These are phyloP conservation scores for Netelia melanura DNA, from an alignment of 2,888 invertebrate species.

Conservation along the genomic window DNA sequence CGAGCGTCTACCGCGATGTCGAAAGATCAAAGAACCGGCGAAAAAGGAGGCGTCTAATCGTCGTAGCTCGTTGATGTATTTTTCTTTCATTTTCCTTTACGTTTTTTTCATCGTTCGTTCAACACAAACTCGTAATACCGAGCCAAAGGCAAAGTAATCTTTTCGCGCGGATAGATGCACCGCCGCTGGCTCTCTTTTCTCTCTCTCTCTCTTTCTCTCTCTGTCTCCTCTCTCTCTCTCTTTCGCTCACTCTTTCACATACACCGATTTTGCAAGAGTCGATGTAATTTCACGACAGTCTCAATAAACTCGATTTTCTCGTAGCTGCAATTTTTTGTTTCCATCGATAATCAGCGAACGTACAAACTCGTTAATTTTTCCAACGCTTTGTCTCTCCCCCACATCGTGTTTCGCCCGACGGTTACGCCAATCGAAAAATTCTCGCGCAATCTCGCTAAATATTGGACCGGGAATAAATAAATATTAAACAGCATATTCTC, in stretches of 20 bases:
- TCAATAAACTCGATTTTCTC: constrained; percentile 29
- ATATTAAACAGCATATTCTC: constrained; percentile 5
- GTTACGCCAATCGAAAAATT: constrained; percentile 1
- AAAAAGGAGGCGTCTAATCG: constrained; percentile 22
- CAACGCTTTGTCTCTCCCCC: neutral
- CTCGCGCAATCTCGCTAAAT: constrained; percentile 1
- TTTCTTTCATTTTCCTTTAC: constrained; percentile 13
- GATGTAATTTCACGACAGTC: neutral
- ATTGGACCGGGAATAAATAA: constrained; percentile 10
- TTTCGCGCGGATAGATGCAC: constrained; percentile 32
- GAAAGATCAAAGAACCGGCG: constrained; percentile 29
- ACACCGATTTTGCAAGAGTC: no score
- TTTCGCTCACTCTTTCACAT: neutral
- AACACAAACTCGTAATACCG: constrained; percentile 3
- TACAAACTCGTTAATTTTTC: neutral
- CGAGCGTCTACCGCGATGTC: neutral
- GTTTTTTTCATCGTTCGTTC: neutral
- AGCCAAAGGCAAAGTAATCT: constrained; percentile 33
- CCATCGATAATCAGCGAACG: neutral
- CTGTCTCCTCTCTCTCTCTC: no score
- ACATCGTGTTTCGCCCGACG: neutral
- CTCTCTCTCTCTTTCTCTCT: neutral
- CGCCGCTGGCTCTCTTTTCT: constrained; percentile 12
- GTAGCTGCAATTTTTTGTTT: neutral
- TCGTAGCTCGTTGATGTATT: neutral